These are phyloP conservation scores for Vannuccia rotundouncinata DNA, from an alignment of 2,888 invertebrate genomes.

Conservation along the genomic window DNA sequence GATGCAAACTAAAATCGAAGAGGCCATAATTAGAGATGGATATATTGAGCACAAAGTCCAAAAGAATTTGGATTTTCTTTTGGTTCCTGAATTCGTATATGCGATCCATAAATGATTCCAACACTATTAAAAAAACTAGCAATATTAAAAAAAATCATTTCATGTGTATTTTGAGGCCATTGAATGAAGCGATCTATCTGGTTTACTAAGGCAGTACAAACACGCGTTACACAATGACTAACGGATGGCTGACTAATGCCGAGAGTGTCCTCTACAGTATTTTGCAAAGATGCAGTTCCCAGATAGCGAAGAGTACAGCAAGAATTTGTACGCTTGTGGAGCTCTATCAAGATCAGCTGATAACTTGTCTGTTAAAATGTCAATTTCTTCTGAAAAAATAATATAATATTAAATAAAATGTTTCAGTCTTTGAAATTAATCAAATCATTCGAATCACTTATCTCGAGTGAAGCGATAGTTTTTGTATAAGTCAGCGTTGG, in stretches of 20 bases:
- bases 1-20: no score
- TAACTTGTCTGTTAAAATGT: neutral
- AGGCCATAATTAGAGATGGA: no score
- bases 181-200: neutral
- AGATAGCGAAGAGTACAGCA: neutral
- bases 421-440: constrained; percentile 5
- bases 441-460: neutral
- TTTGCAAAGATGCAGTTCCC: neutral
- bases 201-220: constrained; percentile 4
- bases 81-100: constrained; percentile 4
- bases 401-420: neutral
- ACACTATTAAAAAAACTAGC: neutral
- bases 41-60: no score
- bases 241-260: neutral
- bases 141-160: neutral
- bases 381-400: neutral
- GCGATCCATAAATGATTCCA: neutral
- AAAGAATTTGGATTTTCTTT: neutral
- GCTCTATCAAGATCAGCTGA: neutral
- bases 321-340: no score
- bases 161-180: neutral
- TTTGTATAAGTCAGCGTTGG: constrained; percentile 14
- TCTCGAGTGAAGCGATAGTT: constrained; percentile 20
- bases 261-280: neutral
- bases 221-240: neutral